Base-by-base conservation (phyloP, 2,888 invertebrate genomes). In the Phasia obesa region DNA sequence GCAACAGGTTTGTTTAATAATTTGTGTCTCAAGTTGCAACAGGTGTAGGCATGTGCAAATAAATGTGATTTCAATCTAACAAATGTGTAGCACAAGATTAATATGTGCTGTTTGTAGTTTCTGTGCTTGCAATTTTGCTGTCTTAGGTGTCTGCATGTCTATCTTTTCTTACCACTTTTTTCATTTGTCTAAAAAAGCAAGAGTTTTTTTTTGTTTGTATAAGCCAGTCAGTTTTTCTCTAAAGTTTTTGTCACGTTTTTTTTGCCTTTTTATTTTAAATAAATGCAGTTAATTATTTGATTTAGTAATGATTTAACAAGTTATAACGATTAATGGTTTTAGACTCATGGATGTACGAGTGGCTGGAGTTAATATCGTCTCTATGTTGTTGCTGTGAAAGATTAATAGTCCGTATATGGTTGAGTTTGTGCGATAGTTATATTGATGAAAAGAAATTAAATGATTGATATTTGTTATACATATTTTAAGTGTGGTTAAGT, bases 241-340 rank as follows among this genome's bases (percentile, higher is more conserved):
- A 2, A 5, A 44, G 4, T 31, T 70, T 23, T 53, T 53, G 59
- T 67, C 55, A 76, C 53, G 15, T n/a, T 67, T 59, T 69, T 59
- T 78, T 69, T 65, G 47, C 51, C 35, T 74, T 77, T 67, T 73
- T 53, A 47, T 57, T 74, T 69, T 59, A 64, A 80, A 81, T 74
- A 69, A 73, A 60, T 53, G 59, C 76, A 77, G 77, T 84, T 77
- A 84, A 84, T 84, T 84, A 84, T 77, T 80, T 84, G 80, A 80
- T 74, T 84, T 81, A 74, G 76, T 77, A 81, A 73, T 74, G 69
- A 74, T 62, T 81, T 76, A 77, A 84, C 76, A 77, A 78, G 78
- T 82, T 78, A 35, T 31, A 69, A 23, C 21, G 38, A 64, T 71
- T 64, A 49, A 57, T 42, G 13, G 57, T 23, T 35, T 53, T 53